Percentiles rank a stretch among this genome's conserved stretches.
These are phyloP conservation scores for Stenoptilia bipunctidactyla DNA, from an alignment of 2,888 invertebrate species.

Conservation along the genomic window DNA sequence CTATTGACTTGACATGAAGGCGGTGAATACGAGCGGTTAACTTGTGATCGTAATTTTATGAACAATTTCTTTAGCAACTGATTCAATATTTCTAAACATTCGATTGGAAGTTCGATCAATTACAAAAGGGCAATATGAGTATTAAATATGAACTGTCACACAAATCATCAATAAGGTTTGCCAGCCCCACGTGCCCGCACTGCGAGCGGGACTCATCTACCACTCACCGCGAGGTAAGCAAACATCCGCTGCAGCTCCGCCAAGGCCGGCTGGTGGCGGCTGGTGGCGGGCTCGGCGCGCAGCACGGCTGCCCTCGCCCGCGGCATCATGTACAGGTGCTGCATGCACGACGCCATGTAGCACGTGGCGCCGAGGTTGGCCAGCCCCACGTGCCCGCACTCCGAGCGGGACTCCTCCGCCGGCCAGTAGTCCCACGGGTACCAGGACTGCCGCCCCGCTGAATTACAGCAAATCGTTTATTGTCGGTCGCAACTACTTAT, in stretches of 20 bases:
- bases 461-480: too few relatives aligned
- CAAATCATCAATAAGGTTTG: too few relatives aligned
- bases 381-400: constrained; percentile 94
- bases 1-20: too few relatives aligned
- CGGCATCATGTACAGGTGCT: constrained; percentile 97
- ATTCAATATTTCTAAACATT: too few relatives aligned
- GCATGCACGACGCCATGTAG: constrained; percentile 98
- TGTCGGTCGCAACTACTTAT: too few relatives aligned
- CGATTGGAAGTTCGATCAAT: too few relatives aligned
- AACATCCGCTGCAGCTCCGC: constrained; percentile 95
- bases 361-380: constrained; percentile 97
- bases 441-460: constrained; percentile 78
- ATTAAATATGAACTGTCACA: too few relatives aligned
- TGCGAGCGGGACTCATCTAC: constrained; percentile 74
- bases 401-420: constrained; percentile 93
- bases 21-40: too few relatives aligned
- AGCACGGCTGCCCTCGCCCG: constrained; percentile 89
- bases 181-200: constrained; percentile 94
- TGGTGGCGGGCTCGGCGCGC: constrained; percentile 79
- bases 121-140: too few relatives aligned
- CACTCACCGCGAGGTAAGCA: constrained; percentile 83
- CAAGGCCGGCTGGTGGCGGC: constrained; percentile 85
- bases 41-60: too few relatives aligned
- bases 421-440: constrained; percentile 99
- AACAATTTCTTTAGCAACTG: too few relatives aligned